Percentiles rank a stretch among this genome's conserved stretches.
Conservation (phyloP, 2,113 vertebrate genomes). For the Ancistrus triradiatus region DNA sequence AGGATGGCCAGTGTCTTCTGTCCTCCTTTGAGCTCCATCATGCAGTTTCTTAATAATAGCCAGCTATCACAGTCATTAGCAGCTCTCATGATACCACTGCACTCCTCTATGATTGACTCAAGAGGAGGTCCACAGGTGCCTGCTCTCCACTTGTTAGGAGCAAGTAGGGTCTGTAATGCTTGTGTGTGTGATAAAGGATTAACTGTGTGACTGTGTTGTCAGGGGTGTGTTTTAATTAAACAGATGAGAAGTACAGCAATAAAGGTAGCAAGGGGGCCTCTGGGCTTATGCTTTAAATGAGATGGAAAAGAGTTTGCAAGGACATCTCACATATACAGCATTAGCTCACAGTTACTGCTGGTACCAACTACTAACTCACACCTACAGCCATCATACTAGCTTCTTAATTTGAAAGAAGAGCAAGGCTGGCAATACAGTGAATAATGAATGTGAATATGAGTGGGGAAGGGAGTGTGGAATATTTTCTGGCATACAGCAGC, state of each 20-base stretch:
- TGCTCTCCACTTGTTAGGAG: slow-evolving; percentile 35
- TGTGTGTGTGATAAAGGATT: slow-evolving; percentile 15
- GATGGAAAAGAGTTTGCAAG: slow-evolving; percentile 49
- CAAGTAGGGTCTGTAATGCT: background rate
- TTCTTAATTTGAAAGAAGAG: background rate
- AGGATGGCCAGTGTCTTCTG: slow-evolving; percentile 1
- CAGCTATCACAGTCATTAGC: slow-evolving; percentile 31
- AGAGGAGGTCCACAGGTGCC: slow-evolving; percentile 22
- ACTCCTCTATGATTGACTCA: slow-evolving; percentile 33
- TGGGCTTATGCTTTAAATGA: slow-evolving; percentile 43
- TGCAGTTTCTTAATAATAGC: slow-evolving; percentile 9
- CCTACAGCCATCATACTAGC: background rate
- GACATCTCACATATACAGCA: slow-evolving; percentile 32
- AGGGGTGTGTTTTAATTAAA: slow-evolving; percentile 46
- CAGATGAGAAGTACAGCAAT: slow-evolving; percentile 49
- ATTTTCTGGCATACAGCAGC: background rate
- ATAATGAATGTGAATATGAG: slow-evolving; percentile 22
- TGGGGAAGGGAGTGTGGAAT: background rate
- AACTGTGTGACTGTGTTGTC: slow-evolving; percentile 29
- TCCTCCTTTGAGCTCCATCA: slow-evolving; percentile 24
- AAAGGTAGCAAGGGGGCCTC: slow-evolving; percentile 23
- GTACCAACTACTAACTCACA: background rate
- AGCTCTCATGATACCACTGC: slow-evolving; percentile 29
- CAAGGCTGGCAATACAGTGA: background rate
- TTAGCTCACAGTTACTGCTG: slow-evolving; percentile 1